Evolutionary conservation across 2,797 vertebrate species (phyloP).

Genomic region (Champsocephalus esox): DNA sequence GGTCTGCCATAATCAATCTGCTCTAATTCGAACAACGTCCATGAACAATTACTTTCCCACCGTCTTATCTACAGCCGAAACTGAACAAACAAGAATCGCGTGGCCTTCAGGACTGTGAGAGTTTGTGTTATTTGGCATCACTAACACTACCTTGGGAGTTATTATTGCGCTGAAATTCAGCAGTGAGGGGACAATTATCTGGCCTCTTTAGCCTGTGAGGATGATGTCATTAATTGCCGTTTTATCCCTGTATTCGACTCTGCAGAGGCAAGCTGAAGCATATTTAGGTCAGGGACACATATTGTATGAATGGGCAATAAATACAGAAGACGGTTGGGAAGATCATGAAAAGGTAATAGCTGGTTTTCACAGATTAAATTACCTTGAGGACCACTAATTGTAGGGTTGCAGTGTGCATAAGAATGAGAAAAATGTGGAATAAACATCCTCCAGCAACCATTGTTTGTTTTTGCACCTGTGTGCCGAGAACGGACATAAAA

Average conservation of each 20-base stretch:
- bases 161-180: conserved; percentile 59
- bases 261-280: conserved; percentile 31
- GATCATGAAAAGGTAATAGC: conserved; percentile 32
- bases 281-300: conserved; percentile 28
- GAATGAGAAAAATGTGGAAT: conserved; percentile 58
- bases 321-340: conserved; percentile 21
- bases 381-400: conserved; percentile 58
- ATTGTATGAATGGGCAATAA: conserved; percentile 19
- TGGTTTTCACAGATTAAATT: conserved; percentile 51
- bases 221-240: conserved; percentile 65
- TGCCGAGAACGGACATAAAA: conserved; percentile 34
- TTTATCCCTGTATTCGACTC: conserved; percentile 29
- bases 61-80: conserved; percentile 63
- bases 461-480: conserved; percentile 64
- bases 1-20: conserved; percentile 42
- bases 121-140: conserved; percentile 70
- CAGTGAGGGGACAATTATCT: conserved; percentile 67
- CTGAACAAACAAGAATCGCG: conserved; percentile 54
- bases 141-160: conserved; percentile 57
- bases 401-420: conserved; percentile 32
- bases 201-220: conserved; percentile 42
- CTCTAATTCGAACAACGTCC: conserved; percentile 48
- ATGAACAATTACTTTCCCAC: conserved; percentile 59
- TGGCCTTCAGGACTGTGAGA: conserved; percentile 54
- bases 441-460: conserved; percentile 43